Evolutionary conservation across 2,797 vertebrate genomes (phyloP).

Genomic region (Hippopotamyrus pictus): DNA sequence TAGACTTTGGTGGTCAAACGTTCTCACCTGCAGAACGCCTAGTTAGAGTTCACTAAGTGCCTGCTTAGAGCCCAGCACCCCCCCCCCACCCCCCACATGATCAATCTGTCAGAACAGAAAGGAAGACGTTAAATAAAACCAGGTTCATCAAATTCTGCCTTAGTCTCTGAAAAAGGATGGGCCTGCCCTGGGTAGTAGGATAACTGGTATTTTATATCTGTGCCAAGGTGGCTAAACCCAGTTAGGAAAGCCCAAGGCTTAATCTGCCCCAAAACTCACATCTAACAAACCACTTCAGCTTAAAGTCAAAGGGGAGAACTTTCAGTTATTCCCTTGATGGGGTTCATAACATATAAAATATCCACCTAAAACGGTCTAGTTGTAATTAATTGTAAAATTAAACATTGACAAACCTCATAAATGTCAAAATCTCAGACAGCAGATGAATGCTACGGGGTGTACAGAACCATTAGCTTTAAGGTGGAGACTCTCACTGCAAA

Average conservation of each 20-base stretch:
- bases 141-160: background rate
- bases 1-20: background rate
- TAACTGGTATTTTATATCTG: background rate
- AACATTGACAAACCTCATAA: background rate
- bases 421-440: background rate
- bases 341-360: background rate
- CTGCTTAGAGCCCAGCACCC: no score
- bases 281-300: background rate
- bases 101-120: background rate
- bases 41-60: background rate
- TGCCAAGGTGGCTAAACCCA: background rate
- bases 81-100: background rate
- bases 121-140: background rate
- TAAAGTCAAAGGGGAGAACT: background rate
- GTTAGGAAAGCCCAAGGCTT: background rate
- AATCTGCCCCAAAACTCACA: background rate
- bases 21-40: background rate
- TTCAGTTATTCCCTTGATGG: background rate
- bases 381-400: background rate
- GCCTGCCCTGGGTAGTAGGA: background rate
- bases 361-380: background rate
- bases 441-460: background rate
- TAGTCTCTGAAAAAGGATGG: background rate
- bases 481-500: background rate
- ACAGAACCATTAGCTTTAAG: background rate